Evolutionary conservation across 2,888 invertebrate genomes (phyloP).

Genomic region (Gonocerus acuteangulatus): DNA sequence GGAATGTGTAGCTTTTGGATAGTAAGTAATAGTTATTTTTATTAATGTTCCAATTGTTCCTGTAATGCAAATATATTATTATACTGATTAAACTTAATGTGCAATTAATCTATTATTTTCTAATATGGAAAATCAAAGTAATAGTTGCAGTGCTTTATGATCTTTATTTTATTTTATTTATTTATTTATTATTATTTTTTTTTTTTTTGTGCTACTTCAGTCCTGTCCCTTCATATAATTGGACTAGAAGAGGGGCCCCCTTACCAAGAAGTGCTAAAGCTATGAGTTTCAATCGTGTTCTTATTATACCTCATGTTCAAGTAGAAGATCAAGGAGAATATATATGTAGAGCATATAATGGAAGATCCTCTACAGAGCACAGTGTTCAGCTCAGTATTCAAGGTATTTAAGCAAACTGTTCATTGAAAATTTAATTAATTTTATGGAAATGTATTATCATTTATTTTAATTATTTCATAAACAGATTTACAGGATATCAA

Average conservation of each 20-base stretch:
- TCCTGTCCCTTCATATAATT: constrained; percentile 87
- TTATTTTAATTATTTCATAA: neutral
- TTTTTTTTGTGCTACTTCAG: constrained; percentile 42
- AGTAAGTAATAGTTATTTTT: constrained; percentile 50
- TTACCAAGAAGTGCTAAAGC: constrained; percentile 67
- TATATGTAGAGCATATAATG: constrained; percentile 75
- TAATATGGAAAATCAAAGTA: no score
- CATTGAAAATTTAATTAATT: neutral
- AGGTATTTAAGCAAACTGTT: constrained; percentile 43
- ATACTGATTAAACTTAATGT: no score
- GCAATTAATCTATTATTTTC: no score
- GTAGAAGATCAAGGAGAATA: constrained; percentile 93
- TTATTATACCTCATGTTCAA: constrained; percentile 76
- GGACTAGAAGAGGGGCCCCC: constrained; percentile 68
- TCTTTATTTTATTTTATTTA: neutral
- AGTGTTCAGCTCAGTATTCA: constrained; percentile 76
- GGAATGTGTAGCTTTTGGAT: constrained; percentile 94
- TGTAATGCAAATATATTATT: no score
- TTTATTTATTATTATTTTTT: neutral
- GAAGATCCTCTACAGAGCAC: constrained; percentile 63
- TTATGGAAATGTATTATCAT: neutral
- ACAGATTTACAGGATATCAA: no score
- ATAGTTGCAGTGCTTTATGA: no score
- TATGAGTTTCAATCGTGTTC: constrained; percentile 73
- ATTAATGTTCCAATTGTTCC: no score